These are phyloP conservation scores for Notarius lentiginosus DNA, from an alignment of 2,113 vertebrate species.

Conservation along the genomic window DNA sequence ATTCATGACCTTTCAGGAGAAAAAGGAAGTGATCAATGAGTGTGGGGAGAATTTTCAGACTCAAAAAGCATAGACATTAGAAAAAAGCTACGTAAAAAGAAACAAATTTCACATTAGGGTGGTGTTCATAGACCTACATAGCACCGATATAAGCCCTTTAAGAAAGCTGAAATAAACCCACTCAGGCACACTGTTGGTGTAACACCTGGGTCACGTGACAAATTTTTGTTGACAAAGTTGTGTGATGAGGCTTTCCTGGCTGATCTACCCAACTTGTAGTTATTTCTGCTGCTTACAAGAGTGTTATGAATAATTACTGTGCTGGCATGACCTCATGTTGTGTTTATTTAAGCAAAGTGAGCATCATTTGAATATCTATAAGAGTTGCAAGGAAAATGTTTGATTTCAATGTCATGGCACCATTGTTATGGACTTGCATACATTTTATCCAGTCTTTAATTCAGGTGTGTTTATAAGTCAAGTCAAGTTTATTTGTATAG, in stretches of 20 bases:
- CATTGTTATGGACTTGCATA: neutral
- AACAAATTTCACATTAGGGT: neutral
- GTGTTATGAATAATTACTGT: neutral
- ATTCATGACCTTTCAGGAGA: constrained; percentile 45
- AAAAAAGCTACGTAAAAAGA: neutral
- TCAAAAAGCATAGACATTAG: neutral
- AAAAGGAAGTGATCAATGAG: constrained; percentile 9
- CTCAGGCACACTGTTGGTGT: neutral
- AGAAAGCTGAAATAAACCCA: neutral
- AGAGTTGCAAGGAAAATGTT: neutral
- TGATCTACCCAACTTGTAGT: neutral
- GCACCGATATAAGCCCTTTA: neutral
- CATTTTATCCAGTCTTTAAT: neutral
- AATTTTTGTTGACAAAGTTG: neutral
- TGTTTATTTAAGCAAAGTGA: neutral
- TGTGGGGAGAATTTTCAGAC: neutral
- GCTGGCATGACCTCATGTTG: neutral
- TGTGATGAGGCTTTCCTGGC: neutral
- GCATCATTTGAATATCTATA: neutral
- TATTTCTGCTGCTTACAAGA: neutral
- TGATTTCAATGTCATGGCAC: neutral
- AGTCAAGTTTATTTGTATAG: no score
- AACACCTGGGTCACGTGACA: neutral
- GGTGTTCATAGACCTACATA: neutral
- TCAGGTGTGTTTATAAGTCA: neutral